Percentiles rank a stretch among this genome's conserved stretches.
Evolutionary conservation across 2,113 vertebrate genomes (phyloP).

Genomic region (Myotis lucifugus): DNA sequence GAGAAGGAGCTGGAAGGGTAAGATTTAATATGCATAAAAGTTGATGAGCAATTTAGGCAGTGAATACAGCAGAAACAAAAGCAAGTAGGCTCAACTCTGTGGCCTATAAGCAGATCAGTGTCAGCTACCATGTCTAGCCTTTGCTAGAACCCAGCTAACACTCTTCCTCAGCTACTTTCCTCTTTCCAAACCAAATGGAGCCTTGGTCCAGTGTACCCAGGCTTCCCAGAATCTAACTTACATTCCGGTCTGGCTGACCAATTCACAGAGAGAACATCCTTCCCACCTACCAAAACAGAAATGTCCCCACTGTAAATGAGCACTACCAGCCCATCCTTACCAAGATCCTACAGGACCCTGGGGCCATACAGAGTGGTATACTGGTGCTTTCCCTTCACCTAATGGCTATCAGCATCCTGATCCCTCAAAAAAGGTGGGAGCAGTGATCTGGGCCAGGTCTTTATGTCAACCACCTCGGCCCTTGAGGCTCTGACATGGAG

Average conservation of each 20-base stretch:
- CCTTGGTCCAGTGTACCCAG: background rate
- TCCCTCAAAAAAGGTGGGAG: background rate
- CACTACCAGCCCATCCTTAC: background rate
- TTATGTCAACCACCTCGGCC: background rate
- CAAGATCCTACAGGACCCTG: background rate
- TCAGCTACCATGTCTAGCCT: background rate
- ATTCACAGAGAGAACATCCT: background rate
- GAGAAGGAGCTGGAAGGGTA: background rate
- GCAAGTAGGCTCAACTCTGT: background rate
- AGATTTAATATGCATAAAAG: background rate
- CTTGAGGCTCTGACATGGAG: background rate
- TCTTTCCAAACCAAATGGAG: conserved; percentile 27
- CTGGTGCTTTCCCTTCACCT: background rate
- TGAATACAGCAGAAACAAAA: background rate
- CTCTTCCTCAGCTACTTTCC: background rate
- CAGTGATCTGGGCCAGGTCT: background rate
- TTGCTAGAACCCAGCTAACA: background rate
- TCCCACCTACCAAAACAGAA: background rate
- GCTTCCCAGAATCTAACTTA: background rate
- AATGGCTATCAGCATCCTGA: background rate
- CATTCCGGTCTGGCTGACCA: background rate
- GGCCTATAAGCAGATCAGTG: background rate
- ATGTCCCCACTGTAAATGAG: background rate
- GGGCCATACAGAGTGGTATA: background rate
- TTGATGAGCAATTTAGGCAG: background rate